phyloP scores from a whole-genome alignment of 2,113 vertebrate genomes.

The Rutilus rutilus region DNA sequence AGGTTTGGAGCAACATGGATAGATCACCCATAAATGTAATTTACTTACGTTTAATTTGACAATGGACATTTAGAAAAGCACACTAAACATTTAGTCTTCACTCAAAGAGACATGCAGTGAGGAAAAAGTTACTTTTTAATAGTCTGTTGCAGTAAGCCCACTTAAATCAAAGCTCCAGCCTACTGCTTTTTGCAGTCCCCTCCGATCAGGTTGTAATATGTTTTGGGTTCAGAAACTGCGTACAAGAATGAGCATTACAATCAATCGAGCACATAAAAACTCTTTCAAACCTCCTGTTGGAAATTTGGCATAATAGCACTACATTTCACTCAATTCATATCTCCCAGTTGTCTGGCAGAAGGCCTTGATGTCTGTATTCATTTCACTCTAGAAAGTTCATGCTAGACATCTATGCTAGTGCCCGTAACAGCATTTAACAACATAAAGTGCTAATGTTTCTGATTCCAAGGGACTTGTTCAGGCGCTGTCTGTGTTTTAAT shows the following conservation, averaged over 20 bases:
- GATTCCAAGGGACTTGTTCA: constrained; percentile 22
- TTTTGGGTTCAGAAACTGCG: neutral
- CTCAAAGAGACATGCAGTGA: neutral
- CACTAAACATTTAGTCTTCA: neutral
- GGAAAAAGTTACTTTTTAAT: neutral
- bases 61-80: neutral
- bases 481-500: constrained; percentile 29
- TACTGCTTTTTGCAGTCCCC: neutral
- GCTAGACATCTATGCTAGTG: neutral
- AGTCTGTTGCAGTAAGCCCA: neutral
- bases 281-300: neutral
- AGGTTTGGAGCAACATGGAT: neutral
- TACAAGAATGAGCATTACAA: neutral
- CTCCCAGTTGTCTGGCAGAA: constrained; percentile 27
- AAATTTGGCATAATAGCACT: constrained; percentile 29
- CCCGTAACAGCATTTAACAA: constrained; percentile 22
- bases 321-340: constrained; percentile 36
- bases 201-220: neutral
- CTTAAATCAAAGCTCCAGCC: neutral
- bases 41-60: neutral
- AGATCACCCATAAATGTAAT: too few species aligned
- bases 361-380: constrained; percentile 29
- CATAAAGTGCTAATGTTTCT: constrained; percentile 24
- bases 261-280: neutral
- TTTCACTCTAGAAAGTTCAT: constrained; percentile 35